phyloP scores from a whole-genome alignment of 2,113 vertebrate genomes.

The Apaloderma vittatum region DNA sequence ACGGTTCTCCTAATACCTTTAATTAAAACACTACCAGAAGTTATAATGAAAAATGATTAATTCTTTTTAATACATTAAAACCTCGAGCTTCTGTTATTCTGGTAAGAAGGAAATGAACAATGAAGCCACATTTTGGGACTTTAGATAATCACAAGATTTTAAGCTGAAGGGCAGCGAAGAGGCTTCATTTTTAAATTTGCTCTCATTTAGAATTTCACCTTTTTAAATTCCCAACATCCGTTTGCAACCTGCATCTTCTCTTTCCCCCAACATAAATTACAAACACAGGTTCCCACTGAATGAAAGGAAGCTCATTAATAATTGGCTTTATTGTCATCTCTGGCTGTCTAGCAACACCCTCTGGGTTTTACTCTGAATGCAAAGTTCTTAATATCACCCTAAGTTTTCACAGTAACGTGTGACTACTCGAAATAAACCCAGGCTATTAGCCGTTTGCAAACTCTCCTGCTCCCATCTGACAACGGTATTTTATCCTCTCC shows the following conservation, averaged over 20 bases:
- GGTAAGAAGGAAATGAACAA: constrained; percentile 41
- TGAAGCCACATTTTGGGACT: constrained; percentile 38
- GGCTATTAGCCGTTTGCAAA: not conserved
- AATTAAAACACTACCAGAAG: constrained; percentile 69
- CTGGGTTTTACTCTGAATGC: not conserved
- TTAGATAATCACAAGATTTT: constrained; percentile 23
- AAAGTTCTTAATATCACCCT: not conserved
- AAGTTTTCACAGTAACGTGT: not conserved
- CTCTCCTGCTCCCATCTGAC: not conserved
- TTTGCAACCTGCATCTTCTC: constrained; percentile 7
- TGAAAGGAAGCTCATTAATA: constrained; percentile 12
- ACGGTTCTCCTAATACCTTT: constrained; percentile 38
- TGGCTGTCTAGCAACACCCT: not conserved
- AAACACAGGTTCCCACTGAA: not conserved
- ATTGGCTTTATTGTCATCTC: not conserved
- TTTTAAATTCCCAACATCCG: not conserved
- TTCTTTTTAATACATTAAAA: constrained; percentile 26
- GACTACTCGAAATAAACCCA: not conserved
- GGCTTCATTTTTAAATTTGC: not conserved
- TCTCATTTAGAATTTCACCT: not conserved
- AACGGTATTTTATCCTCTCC: not conserved
- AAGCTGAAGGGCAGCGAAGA: constrained; percentile 24
- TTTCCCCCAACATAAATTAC: not conserved
- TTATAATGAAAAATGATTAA: constrained; percentile 63
- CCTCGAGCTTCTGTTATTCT: constrained; percentile 24